Base-by-base conservation (phyloP, 2,888 invertebrate genomes). In the Cotesia congregata region DNA sequence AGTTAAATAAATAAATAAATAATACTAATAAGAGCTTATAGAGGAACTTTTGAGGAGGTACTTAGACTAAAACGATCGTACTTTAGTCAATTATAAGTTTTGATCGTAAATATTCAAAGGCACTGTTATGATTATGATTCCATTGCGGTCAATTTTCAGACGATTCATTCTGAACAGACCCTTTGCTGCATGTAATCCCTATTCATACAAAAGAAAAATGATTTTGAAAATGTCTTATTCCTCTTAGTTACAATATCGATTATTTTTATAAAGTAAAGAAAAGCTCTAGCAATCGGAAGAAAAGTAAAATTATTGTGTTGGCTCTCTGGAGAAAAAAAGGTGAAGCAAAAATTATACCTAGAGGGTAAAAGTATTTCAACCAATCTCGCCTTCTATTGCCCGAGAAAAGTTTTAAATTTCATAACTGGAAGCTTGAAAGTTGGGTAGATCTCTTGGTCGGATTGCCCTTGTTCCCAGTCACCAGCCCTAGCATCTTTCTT, bases 331-430 rank as follows among this genome's bases (percentile, higher is more conserved):
- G 59, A 68, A 41, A 69, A 62, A 71, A 67, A 30, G 9, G 15
- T n/a, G 9, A 40, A 30, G 50, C 15, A 72, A 72, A 62, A 72
- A 72, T 72, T 38, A 62, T 61, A 59, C 67, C 59, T 65, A 4
- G 70, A 70, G 75, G 69, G 75, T 38, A 71, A 72, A 76, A 76
- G 72, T 76, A 76, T 72, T 76, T 76, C 60, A 76, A 72, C 72
- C 72, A 76, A 76, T 76, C 76, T 76, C 72, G 40, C 67, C 60
- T 71, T 60, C 60, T 70, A 76, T 76, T 72, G 76, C 67, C 38
- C 20, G 59, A 59, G 59, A 59, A 76, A 76, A 72, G 40, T 72
- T 76, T 71, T 67, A 72, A 76, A 76, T 72, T 76, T 76, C 76
- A 76, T 76, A 76, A 76, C 76, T 70, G 60, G 67, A 15, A 71